Base-by-base conservation (phyloP, 2,113 vertebrate species). In the Merops nubicus region DNA sequence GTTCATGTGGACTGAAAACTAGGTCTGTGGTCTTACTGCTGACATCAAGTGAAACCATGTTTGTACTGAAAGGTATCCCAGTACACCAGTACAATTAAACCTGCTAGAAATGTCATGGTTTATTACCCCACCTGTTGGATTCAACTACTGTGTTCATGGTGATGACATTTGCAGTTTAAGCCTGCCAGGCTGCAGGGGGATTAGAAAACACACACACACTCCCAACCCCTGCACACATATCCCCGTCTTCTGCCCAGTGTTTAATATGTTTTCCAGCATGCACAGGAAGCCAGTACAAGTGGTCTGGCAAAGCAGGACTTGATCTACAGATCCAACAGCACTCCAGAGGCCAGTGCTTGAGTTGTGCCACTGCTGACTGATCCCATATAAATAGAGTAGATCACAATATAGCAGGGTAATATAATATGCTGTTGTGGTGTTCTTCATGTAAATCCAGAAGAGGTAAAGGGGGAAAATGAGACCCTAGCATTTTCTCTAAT, bases 121-220 rank as follows among this genome's bases (percentile, higher is more conserved):
- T 97, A 95, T 96, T 96, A 76, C 31, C 59, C 72, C 85, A 95
- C 95, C 69, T 97, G 95, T 95, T 96, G 75, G 59, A 91, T 94
- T 96, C 88, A 81, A 54, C 91, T 85, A 29, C 78, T 85, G 76
- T 64, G 5, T 92, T 91, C 6, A 7, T 67, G 75, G 50, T 69
- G 75, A 92, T 94, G 94, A 88, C 78, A 88, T 91, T 82, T 92
- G 47, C 51, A 88, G 34, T 85, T 85, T 86, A 85, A 94, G 15
- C 34, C 72, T 81, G 70, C 34, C 48, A 75, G 50, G 48, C 53
- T 88, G 70, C 63, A 81, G 62, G 84, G 56, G 20, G 60, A 92
- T 93, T 95, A 77, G 36, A 47, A 72, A 59, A 51, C 22, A 74
- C 8, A 33, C 15, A 20, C 1, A 1, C 33, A 3, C 12, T 5